A percentile compares a stretch with the other conserved stretches of the same genome.
phyloP scores from a whole-genome alignment of 2,113 vertebrate species.

The Propithecus coquereli region DNA sequence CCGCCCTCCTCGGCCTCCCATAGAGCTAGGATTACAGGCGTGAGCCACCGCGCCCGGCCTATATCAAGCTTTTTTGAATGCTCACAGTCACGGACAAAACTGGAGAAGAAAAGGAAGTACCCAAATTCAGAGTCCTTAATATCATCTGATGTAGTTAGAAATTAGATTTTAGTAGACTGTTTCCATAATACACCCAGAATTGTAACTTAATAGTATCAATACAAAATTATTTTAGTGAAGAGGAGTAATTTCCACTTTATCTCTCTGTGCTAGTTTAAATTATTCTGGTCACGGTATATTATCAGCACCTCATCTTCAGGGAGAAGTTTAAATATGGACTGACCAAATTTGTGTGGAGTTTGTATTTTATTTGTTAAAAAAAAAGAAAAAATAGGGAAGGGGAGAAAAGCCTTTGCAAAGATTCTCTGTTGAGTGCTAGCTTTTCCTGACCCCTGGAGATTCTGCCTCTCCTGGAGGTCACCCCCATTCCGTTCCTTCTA shows the following conservation, averaged over 20 bases:
- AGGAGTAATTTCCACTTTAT: background rate
- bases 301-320: background rate
- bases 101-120: background rate
- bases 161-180: background rate
- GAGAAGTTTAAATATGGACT: background rate
- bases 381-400: background rate
- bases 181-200: background rate
- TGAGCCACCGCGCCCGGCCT: no score
- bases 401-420: background rate
- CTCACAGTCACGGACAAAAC: background rate
- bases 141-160: background rate
- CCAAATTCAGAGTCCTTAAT: background rate
- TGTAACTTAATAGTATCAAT: background rate
- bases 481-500: fast-evolving
- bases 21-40: no score
- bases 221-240: background rate
- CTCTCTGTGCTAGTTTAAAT: background rate
- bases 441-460: background rate
- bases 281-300: background rate
- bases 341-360: background rate
- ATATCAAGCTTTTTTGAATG: background rate
- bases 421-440: background rate
- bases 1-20: no score
- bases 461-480: background rate
- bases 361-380: background rate